phyloP scores from a whole-genome alignment of 2,888 invertebrate genomes.

The Steinernema carpocapsae region DNA sequence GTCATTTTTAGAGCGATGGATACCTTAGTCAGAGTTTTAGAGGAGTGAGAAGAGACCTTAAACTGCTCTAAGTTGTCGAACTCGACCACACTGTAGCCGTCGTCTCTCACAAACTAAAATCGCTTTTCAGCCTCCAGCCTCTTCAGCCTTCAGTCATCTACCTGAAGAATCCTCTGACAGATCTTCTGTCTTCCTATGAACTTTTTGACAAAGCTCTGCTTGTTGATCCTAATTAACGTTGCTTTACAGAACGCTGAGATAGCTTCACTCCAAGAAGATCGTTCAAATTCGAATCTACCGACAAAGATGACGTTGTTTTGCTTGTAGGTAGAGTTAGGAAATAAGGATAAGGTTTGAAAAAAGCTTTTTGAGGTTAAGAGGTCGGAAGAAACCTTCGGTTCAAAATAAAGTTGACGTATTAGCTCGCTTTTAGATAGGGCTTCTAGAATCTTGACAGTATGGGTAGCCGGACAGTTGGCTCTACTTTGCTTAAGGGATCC shows the following conservation, averaged over 20 bases:
- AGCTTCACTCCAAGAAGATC: conserved; percentile 51
- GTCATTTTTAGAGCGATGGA: not conserved
- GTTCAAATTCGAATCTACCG: conserved; percentile 46
- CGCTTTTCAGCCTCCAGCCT: not conserved
- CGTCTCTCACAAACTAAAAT: not conserved
- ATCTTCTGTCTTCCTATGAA: conserved; percentile 38
- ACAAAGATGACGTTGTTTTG: conserved; percentile 44
- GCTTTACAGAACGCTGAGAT: conserved; percentile 45
- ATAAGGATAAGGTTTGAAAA: conserved; percentile 42
- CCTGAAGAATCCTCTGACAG: conserved; percentile 36
- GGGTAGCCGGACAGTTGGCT: too few relatives aligned
- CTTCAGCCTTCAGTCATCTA: not conserved
- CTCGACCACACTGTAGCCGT: conserved; percentile 24
- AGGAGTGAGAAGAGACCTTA: not conserved
- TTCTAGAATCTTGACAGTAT: too few relatives aligned
- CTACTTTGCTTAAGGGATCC: too few relatives aligned
- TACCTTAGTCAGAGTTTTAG: not conserved
- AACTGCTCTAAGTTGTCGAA: conserved; percentile 9
- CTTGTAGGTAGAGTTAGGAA: conserved; percentile 28
- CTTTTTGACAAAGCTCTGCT: conserved; percentile 37
- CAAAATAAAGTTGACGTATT: too few relatives aligned
- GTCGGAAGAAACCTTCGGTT: not conserved
- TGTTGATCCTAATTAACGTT: conserved; percentile 41
- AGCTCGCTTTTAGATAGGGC: too few relatives aligned
- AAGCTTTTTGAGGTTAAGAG: not conserved